Base-by-base conservation (phyloP, 2,888 invertebrate genomes). In the Capitulum mitella region DNA sequence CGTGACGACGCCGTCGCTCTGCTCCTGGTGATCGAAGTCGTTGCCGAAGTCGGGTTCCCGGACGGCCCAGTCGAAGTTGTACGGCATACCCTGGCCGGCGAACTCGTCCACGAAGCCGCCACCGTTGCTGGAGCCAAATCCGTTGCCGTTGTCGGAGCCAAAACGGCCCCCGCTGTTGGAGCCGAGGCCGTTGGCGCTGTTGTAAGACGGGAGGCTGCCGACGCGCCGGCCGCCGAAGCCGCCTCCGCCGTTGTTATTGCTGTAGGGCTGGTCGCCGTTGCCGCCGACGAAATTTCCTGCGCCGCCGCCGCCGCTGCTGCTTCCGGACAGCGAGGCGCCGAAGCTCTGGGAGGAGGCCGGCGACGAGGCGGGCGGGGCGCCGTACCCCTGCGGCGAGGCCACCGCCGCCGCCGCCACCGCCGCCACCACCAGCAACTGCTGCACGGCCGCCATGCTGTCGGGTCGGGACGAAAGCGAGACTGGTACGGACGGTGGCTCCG, bases 1-100 rank as follows among this genome's bases (percentile, higher is more conserved):
- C 10, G 58, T 58, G 6, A n/a, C n/a, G n/a, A n/a, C n/a, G 58
- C 58, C 58, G 58, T 58, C 58, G 58, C 58, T 58, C 58, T 58
- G n/a, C 58, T 58, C 58, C 75, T 78, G 77, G 26, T 54, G 58
- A n/a, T 48, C 22, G 34, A 64, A 78, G 75, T 78, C 76, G 51
- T 78, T 78, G 54, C 78, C 78, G 37, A 34, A 78, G 2, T 78
- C 77, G 40, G 78, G 78, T 32, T 64, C 78, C 48, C 32, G 64
- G 19, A 78, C 78, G 12, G 64, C 40, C 51, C 75, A 78, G 26
- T 64, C 37, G 54, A 75, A 78, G 26, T 70, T 48, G 75, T 78
- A 78, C 32, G 78, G 78, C 54, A 34, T 40, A 3, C 54, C 54
- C 51, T 77, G 54, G 51, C 58, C 78, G 26, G 32, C 48, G 19